Conservation (phyloP, 2,797 vertebrate genomes). For the Myripristis murdjan region DNA sequence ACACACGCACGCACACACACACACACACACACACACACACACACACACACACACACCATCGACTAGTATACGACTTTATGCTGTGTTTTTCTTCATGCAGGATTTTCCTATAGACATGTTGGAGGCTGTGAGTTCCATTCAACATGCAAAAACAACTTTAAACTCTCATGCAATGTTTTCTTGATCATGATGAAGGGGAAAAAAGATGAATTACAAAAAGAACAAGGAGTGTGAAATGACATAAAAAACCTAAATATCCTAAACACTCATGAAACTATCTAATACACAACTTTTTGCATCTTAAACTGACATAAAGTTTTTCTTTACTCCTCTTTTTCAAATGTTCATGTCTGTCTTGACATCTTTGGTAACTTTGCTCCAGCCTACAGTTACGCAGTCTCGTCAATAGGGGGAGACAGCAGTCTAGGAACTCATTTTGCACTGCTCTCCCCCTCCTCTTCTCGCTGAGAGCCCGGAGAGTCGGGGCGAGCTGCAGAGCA, state of each 20-base stretch:
- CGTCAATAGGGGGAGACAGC: slow-evolving; percentile 85
- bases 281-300: neutral
- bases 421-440: slow-evolving; percentile 68
- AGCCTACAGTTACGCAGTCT: slow-evolving; percentile 25
- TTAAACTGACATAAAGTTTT: neutral
- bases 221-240: neutral
- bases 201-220: neutral
- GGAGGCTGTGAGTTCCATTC: neutral
- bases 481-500: slow-evolving; percentile 41
- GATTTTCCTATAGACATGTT: slow-evolving; percentile 24
- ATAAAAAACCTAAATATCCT: neutral
- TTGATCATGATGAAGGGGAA: no score
- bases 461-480: slow-evolving; percentile 10
- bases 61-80: slow-evolving; percentile 11
- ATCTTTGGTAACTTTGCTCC: neutral
- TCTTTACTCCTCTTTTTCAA: slow-evolving; percentile 8
- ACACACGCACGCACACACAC: no score
- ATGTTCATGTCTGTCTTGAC: slow-evolving; percentile 13
- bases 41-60: no score
- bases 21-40: no score
- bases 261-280: neutral
- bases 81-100: slow-evolving; percentile 21
- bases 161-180: no score
- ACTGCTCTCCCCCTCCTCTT: neutral
- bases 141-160: neutral